Base-by-base conservation (phyloP, 1,140 invertebrate genomes). In the Bombus affinis region DNA sequence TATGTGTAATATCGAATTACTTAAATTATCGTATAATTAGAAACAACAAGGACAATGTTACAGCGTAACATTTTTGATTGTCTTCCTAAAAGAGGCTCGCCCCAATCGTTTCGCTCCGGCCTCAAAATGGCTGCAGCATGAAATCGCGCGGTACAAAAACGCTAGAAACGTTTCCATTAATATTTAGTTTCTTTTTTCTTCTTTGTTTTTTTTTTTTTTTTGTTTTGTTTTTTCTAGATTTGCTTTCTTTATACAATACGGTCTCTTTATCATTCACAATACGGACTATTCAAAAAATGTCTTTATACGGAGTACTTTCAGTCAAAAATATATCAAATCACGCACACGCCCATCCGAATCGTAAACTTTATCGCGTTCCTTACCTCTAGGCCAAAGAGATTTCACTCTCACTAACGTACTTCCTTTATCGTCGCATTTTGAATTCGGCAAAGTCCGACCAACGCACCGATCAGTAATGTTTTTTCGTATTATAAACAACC, bases 41-140 rank as follows among this genome's bases (percentile, higher is more conserved):
- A 94, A 95, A 95, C 94, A 95, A 95, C 94, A 93, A 95, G 92
- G 93, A 94, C 94, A 95, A 95, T 94, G 93, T 95, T 94, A 94
- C 92, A 77, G 57, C 47, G 92, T 93, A 95, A 95, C 93, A 95
- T 94, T 95, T 95, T 94, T 95, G 95, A 95, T 95, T 95, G 95
- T 95, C 95, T 94, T 95, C 92, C 91, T 95, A 92, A 92, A 93
- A 93, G 92, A 91, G 92, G 92, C 89, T 87, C 32, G 75, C 84
- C 71, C 80, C 77, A 72, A 79, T 81, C 90, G 75, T 59, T 86
- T 70, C 75, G 77, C 83, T 35, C 65, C 37, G 74, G 62, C 85
- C 80, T 42, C 72, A 28, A 72, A 76, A 47, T 59, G 68, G 53
- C 79, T 59, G 62, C 39, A 79, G 75, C 47, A 28, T 39, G 53